These are phyloP conservation scores for Brachionus manjavacas DNA, from an alignment of 1,140 invertebrate genomes.

Conservation along the genomic window DNA sequence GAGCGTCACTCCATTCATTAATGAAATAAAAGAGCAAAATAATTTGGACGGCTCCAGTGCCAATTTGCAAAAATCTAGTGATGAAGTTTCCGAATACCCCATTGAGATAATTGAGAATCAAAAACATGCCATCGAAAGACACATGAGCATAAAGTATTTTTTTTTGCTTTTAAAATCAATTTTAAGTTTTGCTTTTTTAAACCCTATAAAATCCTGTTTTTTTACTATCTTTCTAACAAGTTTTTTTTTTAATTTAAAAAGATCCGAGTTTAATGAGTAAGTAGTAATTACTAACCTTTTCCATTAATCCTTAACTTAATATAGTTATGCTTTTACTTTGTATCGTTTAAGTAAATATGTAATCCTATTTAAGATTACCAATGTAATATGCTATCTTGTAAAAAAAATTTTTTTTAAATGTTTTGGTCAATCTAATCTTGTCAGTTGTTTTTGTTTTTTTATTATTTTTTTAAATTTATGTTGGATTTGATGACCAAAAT, in stretches of 20 bases:
- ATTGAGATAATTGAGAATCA: conserved; percentile 94
- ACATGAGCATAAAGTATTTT: conserved; percentile 78
- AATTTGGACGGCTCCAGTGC: conserved; percentile 8
- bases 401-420: neutral
- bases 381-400: conserved; percentile 40
- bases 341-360: conserved; percentile 71
- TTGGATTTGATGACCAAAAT: neutral
- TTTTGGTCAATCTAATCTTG: neutral
- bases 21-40: conserved; percentile 41
- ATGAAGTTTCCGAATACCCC: conserved; percentile 90
- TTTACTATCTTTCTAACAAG: neutral
- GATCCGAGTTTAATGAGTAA: conserved; percentile 18
- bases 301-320: neutral
- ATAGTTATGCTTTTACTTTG: conserved; percentile 51
- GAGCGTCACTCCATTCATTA: neutral
- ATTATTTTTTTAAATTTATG: neutral
- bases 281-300: conserved; percentile 1
- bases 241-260: conserved; percentile 18
- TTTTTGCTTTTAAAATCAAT: neutral
- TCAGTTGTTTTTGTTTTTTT: neutral
- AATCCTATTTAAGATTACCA: conserved; percentile 34
- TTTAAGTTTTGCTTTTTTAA: neutral
- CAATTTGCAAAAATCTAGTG: conserved; percentile 82
- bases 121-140: conserved; percentile 75
- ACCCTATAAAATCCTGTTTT: conserved; percentile 13